Percentiles rank a stretch among this genome's conserved stretches.
Conservation (phyloP, 2,113 vertebrate genomes). For the Laticauda laticaudata region DNA sequence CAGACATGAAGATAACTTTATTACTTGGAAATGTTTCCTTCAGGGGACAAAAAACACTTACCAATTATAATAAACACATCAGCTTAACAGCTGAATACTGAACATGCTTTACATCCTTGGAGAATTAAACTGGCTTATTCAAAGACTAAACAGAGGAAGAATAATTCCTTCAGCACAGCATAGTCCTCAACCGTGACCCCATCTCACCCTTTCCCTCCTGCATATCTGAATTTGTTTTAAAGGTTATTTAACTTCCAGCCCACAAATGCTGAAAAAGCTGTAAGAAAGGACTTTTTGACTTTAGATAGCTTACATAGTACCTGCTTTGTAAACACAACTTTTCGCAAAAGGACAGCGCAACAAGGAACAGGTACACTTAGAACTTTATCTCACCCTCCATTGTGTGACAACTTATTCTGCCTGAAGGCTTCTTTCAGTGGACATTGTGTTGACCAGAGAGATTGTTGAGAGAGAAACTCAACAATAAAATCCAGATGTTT, state of each 20-base stretch:
- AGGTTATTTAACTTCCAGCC: neutral
- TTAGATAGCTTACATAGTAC: neutral
- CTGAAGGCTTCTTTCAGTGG: too few relatives aligned
- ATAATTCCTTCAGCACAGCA: neutral
- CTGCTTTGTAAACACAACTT: neutral
- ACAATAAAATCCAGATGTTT: neutral
- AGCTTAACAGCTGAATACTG: neutral
- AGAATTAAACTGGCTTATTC: neutral
- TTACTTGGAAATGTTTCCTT: conserved; percentile 8
- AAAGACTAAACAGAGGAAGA: neutral
- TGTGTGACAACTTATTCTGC: neutral
- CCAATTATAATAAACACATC: neutral
- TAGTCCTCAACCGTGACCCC: neutral
- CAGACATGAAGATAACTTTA: neutral
- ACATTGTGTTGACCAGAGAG: neutral
- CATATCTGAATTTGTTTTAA: neutral
- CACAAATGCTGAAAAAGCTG: neutral
- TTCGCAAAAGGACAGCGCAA: neutral
- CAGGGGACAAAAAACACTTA: neutral
- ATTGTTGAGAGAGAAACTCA: neutral
- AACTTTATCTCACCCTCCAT: neutral
- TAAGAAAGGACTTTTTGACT: neutral
- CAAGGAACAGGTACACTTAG: neutral
- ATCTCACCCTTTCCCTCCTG: too few relatives aligned
- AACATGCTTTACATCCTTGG: neutral